Base-by-base conservation (phyloP, 1,140 invertebrate species). In the Gonioctena quinquepunctata region DNA sequence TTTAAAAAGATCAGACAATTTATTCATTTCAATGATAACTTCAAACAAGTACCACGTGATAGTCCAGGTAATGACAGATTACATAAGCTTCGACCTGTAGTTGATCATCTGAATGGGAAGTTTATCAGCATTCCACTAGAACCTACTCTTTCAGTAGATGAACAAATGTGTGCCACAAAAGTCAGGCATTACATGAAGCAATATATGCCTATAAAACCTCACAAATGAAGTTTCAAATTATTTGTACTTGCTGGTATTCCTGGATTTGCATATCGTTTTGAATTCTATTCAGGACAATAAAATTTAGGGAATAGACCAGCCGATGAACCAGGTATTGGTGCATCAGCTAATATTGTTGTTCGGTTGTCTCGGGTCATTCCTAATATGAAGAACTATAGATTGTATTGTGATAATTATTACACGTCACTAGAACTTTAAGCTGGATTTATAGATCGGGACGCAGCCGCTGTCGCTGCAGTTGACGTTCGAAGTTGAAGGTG, bases 151-250 rank as follows among this genome's bases (percentile, higher is more conserved):
- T 68, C 57, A 56, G 18, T 75, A 21, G 72, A 76, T 62, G 75
- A 75, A 28, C 73, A 75, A 61, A 68, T 76, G 48, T 76, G 73
- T 66, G 80, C 59, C 18, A 70, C 62, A 16, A 77, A 77, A 54
- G 62, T n/a, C 28, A 2, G 66, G 27, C 66, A 70, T 62, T 28
- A 57, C 56, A 19, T 75, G 19, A 73, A 75, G 33, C 75, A 77
- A 60, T 76, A 76, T 57, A 52, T 74, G 28, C 77, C 75, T 16
- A 70, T 71, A 16, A 84, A 84, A 65, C 81, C 83, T 5, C 76
- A 85, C 52, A 85, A 84, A 69, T 81, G 80, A 75, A 80, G 81
- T 3, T 78, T 81, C 8, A 84, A 83, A 70, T 70, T 83, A 49
- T 59, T 26, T 70, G 56, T 75, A 57, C 22, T 76, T 11, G 21